These are phyloP conservation scores for Leptinotarsa haldemani DNA, from an alignment of 2,888 invertebrate species.

Conservation along the genomic window DNA sequence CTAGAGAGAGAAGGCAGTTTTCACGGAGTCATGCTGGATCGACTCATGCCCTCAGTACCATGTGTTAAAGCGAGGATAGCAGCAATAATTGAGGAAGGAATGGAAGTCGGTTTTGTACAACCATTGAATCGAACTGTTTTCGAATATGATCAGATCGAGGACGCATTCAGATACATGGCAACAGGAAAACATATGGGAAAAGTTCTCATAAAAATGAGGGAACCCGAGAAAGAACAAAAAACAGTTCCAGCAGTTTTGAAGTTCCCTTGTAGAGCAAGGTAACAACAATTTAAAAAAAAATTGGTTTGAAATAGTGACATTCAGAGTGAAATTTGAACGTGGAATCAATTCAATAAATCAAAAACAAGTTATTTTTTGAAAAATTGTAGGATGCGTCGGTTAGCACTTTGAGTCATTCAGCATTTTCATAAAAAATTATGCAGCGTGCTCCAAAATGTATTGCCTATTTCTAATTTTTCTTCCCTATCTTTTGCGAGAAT, in stretches of 20 bases:
- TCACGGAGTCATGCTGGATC: constrained; percentile 82
- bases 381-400: too few relatives aligned
- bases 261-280: constrained; percentile 30
- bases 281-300: not conserved
- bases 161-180: constrained; percentile 76
- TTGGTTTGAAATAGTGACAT: too few relatives aligned
- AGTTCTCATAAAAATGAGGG: constrained; percentile 65
- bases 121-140: constrained; percentile 78
- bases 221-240: constrained; percentile 56
- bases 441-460: too few relatives aligned
- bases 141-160: constrained; percentile 74
- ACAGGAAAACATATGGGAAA: constrained; percentile 87
- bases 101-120: constrained; percentile 71
- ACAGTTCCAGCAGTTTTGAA: constrained; percentile 23
- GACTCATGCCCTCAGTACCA: constrained; percentile 40
- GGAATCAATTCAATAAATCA: not conserved
- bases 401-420: too few relatives aligned
- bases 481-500: too few relatives aligned
- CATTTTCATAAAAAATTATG: too few relatives aligned
- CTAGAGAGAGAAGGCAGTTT: constrained; percentile 81
- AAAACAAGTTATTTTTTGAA: too few relatives aligned
- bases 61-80: constrained; percentile 26
- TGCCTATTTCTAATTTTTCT: too few relatives aligned
- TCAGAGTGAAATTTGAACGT: not conserved
- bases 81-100: constrained; percentile 20